Evolutionary conservation across 2,888 invertebrate genomes (phyloP), one percentile per base, ranked within the genome.

Genomic region (Lasius platythorax): DNA sequence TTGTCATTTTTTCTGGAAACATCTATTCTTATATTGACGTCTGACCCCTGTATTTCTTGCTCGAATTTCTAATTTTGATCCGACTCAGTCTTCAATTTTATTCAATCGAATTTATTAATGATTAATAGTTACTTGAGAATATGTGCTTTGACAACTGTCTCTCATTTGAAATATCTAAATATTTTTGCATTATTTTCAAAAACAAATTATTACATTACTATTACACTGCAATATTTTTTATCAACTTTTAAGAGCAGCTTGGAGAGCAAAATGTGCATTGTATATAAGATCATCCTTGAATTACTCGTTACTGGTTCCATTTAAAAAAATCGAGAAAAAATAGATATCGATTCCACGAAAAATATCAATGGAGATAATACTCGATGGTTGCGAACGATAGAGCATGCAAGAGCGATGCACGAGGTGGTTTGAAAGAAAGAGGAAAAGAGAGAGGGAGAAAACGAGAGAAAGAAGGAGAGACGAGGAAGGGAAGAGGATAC

Each of bases 361-460:
- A 37, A 28, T 33, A 58, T 72, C 61, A 43, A 37, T 23, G 11
- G 40, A 78, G 78, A 78, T 68, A 70, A 78, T 78, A 56, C 23
- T 40, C 43, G 66, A 56, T 9, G 79, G 53, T 74, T 58, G 73
- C 56, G 56, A 86, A 61, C 30, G 63, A 30, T 61, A 75, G 63
- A 84, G 50, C 40, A 75, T 66, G 66, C 70, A 37, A 72, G 53
- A 53, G 18, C 37, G 70, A 61, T 67, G 61, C 37, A 75, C 68
- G 68, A 53, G 40, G 28, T 40, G 40, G 40, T 40, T 73, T 73
- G 73, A 40, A 73, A 73, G 73, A 73, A 73, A 61, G 56, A 79
- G 46, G 37, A 28, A 58, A 46, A 79, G 53, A 43, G 68, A 53
- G 72, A 37, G 72, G 37, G 72, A 56, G 56, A 18, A 33, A 18